Evolutionary conservation across 2,888 invertebrate species (phyloP), one percentile per base, ranked within the genome.

Genomic region (Crossocerus cetratus): DNA sequence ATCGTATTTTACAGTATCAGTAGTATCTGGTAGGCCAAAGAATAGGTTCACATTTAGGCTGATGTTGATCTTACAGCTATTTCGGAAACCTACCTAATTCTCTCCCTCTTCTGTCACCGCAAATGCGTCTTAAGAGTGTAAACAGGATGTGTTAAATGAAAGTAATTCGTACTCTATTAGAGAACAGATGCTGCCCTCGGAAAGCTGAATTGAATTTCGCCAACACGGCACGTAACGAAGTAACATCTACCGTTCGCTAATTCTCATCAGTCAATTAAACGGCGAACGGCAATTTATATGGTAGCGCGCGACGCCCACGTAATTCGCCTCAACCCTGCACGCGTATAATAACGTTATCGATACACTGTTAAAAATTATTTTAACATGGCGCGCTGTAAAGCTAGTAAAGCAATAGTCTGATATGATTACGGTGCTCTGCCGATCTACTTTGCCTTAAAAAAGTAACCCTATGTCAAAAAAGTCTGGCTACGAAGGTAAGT

Each of bases 11-110:
- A 60, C 57, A 59, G 61, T 74, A 58, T 63, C 44, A 54, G 56
- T 72, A 65, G 67, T 62, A 68, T 81, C 68, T 72, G 65, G 66
- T 84, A 84, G 82, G 83, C 84, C 80, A 75, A 81, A 80, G 65
- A 62, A 82, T 70, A 69, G 60, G 62, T 73, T 68, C 58, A n/a
- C n/a, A 57, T 76, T 76, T 80, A 78, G 74, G 71, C 71, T 67
- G 69, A 42, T 55, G 55, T 65, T 62, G 45, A 55, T 56, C 53
- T 20, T 32, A 53, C 60, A 44, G 42, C 57, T 42, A 53, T 32
- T 18, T 53, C 57, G 44, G 23, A 62, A 55, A 55, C 55, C 54
- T 62, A 71, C 54, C 43, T 55, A 60, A 62, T 58, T 63, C 44
- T 68, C 54, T 58, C 45, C 3, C 3, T 42, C 42, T 5, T 53